Conservation (phyloP, 1,140 invertebrate species). For the Drosophila nannoptera region DNA sequence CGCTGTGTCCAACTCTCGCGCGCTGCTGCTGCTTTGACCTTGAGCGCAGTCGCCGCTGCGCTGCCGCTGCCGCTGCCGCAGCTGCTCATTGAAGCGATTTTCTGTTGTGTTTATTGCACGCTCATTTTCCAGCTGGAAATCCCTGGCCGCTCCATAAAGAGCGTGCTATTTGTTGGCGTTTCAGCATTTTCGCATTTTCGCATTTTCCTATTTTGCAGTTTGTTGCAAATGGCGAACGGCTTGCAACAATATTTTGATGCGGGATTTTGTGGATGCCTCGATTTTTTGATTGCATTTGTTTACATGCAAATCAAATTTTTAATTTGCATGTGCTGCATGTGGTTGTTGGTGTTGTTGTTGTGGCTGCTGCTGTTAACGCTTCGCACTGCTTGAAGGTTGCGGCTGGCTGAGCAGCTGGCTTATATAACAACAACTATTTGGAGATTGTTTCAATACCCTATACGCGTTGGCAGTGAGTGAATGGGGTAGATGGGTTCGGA, state of each 20-base stretch:
- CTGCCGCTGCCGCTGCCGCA: constrained; percentile 1
- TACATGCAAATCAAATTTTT: constrained; percentile 25
- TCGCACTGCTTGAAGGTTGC: constrained; percentile 55
- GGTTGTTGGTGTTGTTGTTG: constrained; percentile 33
- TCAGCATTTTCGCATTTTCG: constrained; percentile 3
- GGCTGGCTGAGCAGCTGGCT: constrained; percentile 41
- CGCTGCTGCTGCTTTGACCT: constrained; percentile 49
- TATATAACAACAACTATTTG: constrained; percentile 45
- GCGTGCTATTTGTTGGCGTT: not conserved
- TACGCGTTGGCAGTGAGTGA: not conserved
- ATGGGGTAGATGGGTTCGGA: not conserved
- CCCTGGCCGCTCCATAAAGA: constrained; percentile 54
- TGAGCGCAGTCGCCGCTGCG: constrained; percentile 24
- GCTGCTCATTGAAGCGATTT: constrained; percentile 59
- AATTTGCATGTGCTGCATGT: constrained; percentile 1
- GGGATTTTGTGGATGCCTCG: constrained; percentile 13
- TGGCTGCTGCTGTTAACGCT: constrained; percentile 8
- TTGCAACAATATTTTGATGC: constrained; percentile 41
- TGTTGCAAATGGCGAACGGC: constrained; percentile 36
- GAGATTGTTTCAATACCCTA: constrained; percentile 20
- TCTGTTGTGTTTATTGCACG: constrained; percentile 37
- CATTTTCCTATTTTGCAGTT: not conserved
- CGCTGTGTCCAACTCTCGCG: constrained; percentile 6
- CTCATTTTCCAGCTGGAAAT: constrained; percentile 38
- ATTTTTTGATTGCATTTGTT: constrained; percentile 20